A percentile compares a stretch with the other conserved stretches of the same genome.
phyloP scores from a whole-genome alignment of 2,888 invertebrate species.

The Pterostichus niger region DNA sequence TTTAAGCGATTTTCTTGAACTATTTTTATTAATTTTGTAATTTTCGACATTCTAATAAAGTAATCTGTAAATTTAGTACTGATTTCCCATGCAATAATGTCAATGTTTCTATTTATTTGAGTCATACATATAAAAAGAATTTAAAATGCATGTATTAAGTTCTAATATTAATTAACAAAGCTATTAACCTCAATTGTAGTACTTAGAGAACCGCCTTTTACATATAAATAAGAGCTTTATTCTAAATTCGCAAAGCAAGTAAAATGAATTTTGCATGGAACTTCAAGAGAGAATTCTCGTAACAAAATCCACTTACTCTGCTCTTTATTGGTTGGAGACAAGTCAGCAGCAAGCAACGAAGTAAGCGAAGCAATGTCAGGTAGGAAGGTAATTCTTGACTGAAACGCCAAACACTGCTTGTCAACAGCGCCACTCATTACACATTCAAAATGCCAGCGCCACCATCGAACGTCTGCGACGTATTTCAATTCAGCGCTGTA shows the following conservation, averaged over 20 bases:
- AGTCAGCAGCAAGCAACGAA: conserved; percentile 8
- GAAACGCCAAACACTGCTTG: conserved; percentile 27
- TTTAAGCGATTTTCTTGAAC: too few species aligned
- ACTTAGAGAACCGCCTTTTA: background rate
- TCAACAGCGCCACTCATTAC: conserved; percentile 47
- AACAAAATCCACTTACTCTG: conserved; percentile 18
- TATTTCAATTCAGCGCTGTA: conserved; percentile 61
- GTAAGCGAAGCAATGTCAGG: background rate
- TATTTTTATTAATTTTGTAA: too few species aligned
- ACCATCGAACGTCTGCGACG: conserved; percentile 36
- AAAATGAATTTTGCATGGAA: conserved; percentile 31
- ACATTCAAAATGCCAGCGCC: conserved; percentile 49
- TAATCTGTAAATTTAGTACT: too few species aligned
- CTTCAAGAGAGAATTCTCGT: conserved; percentile 23
- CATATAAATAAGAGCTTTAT: background rate
- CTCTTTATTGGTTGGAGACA: conserved; percentile 24
- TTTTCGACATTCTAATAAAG: too few species aligned
- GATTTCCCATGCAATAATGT: too few species aligned
- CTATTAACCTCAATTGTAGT: too few species aligned
- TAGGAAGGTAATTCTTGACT: conserved; percentile 19
- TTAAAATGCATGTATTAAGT: too few species aligned
- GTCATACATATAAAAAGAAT: too few species aligned
- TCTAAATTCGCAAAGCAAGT: conserved; percentile 22
- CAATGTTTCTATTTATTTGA: too few species aligned
- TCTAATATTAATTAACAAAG: too few species aligned